Evolutionary conservation across 1,140 invertebrate genomes (phyloP).

Genomic region (Zaprionus davidi): DNA sequence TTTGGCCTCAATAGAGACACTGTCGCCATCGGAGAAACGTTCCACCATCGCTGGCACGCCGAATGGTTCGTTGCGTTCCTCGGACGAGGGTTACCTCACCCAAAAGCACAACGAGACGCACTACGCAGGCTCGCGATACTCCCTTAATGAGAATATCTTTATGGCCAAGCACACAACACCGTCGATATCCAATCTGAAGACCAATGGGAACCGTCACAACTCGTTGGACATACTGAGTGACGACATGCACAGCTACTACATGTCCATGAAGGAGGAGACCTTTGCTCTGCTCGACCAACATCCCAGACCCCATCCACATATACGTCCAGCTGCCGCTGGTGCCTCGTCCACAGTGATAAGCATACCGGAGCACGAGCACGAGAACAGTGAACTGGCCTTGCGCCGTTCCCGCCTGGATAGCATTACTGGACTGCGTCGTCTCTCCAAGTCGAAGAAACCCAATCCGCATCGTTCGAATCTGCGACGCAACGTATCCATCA

Average conservation of each 20-base stretch:
- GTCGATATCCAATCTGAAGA: constrained; percentile 61
- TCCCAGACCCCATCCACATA: constrained; percentile 21
- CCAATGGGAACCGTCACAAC: constrained; percentile 72
- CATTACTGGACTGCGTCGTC: constrained; percentile 72
- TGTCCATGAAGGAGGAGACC: constrained; percentile 63
- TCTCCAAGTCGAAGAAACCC: constrained; percentile 77
- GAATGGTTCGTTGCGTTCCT: constrained; percentile 55
- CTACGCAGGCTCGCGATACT: constrained; percentile 69
- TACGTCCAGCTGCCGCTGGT: not conserved
- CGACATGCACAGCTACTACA: constrained; percentile 72
- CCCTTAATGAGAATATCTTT: constrained; percentile 77
- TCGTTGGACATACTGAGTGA: constrained; percentile 77
- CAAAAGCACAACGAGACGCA: constrained; percentile 59
- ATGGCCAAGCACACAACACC: constrained; percentile 56
- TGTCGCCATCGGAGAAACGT: constrained; percentile 79
- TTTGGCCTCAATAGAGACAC: constrained; percentile 78
- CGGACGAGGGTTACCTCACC: constrained; percentile 67
- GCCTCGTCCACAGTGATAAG: constrained; percentile 57
- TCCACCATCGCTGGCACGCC: constrained; percentile 46
- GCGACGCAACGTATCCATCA: constrained; percentile 71
- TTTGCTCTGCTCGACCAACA: constrained; percentile 62
- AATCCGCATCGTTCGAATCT: constrained; percentile 71
- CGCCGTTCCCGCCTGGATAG: constrained; percentile 70
- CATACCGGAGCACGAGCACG: constrained; percentile 59
- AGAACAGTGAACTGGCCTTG: constrained; percentile 51